Evolutionary conservation across 2,797 vertebrate genomes (phyloP), one percentile per base, ranked within the genome.

Genomic region (Sphenopsis melanotis): DNA sequence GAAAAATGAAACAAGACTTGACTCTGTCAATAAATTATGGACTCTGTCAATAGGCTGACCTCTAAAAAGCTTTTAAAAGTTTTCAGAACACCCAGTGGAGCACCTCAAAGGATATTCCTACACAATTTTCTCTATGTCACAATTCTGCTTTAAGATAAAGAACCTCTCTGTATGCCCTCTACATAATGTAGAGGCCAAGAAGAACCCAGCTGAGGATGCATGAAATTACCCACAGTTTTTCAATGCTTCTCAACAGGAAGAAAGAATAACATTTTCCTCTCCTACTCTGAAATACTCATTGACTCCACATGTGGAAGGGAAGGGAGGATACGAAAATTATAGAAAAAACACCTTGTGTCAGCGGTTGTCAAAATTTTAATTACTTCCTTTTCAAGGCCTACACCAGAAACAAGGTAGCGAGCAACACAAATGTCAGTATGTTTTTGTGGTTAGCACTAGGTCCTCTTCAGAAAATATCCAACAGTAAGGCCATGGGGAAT

Each of bases 121-220:
- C 12, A 46, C n/a, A 34, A 11, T 46, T 44, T 76, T 49, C 66
- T 42, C 18, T 65, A 16, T 10, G 10, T 49, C 23, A 64, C 0
- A 3, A 76, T 41, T 71, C 50, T 64, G 41, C 32, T 93, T 39
- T 26, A 64, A 50, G 22, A 16, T 52, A 34, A 84, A 72, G n/a
- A 93, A 30, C 7, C 13, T 19, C 44, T 37, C 32, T 61, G 7
- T 15, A 61, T 0, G 1, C 15, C 11, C 47, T 37, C 5, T 19
- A 19, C 17, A 55, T 50, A 68, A 68, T 0, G 0, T 1, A 46
- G 36, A 81, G 6, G 29, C 23, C 70, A 46, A 39, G 49, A 53
- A 78, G 57, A 74, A 59, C 16, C 27, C n/a, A 76, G 68, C 20
- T 64, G 59, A 69, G 39, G 29, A 83, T 76, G 64, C 37, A 69